Evolutionary conservation across 2,888 invertebrate genomes (phyloP).

Genomic region (Dysmachus trigonus): DNA sequence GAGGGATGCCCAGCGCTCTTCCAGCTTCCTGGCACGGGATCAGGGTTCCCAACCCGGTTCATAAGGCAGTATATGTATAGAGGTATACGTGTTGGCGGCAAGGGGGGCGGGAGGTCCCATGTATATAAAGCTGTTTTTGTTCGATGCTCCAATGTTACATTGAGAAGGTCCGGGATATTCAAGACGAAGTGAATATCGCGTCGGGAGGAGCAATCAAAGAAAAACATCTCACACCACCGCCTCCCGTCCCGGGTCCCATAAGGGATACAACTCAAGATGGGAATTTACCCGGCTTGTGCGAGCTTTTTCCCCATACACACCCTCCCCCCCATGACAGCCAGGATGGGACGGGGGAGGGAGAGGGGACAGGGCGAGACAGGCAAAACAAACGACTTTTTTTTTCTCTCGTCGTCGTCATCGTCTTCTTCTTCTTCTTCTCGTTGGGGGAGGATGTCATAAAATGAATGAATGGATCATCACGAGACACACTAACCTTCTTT

Average conservation of each 20-base stretch:
- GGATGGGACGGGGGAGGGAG: no score
- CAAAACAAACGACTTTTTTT: slow-evolving; percentile 49
- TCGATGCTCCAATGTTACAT: slow-evolving; percentile 42
- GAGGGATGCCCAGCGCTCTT: slow-evolving; percentile 15
- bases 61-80: neutral
- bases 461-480: slow-evolving; percentile 52
- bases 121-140: neutral
- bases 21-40: neutral
- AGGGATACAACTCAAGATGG: slow-evolving; percentile 24
- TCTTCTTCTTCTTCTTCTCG: no score
- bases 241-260: neutral
- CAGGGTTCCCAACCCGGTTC: neutral
- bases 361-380: slow-evolving; percentile 45
- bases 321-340: slow-evolving; percentile 30
- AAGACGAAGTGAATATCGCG: slow-evolving; percentile 48
- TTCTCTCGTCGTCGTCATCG: no score
- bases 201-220: slow-evolving; percentile 47
- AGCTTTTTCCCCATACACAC: slow-evolving; percentile 12
- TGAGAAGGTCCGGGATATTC: slow-evolving; percentile 53
- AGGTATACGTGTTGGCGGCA: no score
- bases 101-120: no score
- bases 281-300: neutral
- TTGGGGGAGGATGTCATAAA: slow-evolving; percentile 48
- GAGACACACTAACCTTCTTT: slow-evolving; percentile 52
- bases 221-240: slow-evolving; percentile 43